Evolutionary conservation across 2,113 vertebrate species (phyloP), one percentile per base, ranked within the genome.

Genomic region (Macquaria ambigua): DNA sequence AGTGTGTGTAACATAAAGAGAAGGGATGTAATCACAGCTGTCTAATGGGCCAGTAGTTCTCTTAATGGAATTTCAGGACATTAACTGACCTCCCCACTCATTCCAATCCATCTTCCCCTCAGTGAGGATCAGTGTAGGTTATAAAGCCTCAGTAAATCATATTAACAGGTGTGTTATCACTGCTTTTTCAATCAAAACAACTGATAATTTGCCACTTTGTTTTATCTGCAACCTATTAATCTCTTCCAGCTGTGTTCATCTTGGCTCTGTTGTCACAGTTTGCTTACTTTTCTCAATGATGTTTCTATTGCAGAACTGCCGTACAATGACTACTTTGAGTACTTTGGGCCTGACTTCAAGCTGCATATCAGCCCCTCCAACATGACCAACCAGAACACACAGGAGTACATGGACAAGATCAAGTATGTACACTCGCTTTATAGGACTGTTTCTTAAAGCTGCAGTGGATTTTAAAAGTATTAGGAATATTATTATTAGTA

Each of bases 331-430:
- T 99, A 99, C 88, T 99, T 99, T 23, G 98, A 99, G 93, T 99
- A 99, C 94, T 99, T 99, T 8, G 97, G 98, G 52, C 98, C 98
- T 0, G 98, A 99, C 93, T 99, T 98, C 86, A 99, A 99, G 89
- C 97, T 99, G 59, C 98, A 99, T 93, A 99, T 99, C 95, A 99
- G 98, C 74, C 98, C 98, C 23, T 99, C 98, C 16, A 99, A 98
- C 94, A 99, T 98, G 98, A 98, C 97, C 81, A 99, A 99, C 93
- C 98, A 99, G 95, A 99, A 99, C 88, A 99, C 98, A 18, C 97
- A 96, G 0, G 98, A 99, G 56, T 99, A 99, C 89, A 94, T 97
- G 68, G 97, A 98, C 87, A 98, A 99, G 93, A 99, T 99, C 93
- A 99, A 99, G 91, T 93, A 83, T 1, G 92, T 75, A 4, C 8